Evolutionary conservation across 2,113 vertebrate species (phyloP), one percentile per base, ranked within the genome.

Genomic region (Electrona antarctica): DNA sequence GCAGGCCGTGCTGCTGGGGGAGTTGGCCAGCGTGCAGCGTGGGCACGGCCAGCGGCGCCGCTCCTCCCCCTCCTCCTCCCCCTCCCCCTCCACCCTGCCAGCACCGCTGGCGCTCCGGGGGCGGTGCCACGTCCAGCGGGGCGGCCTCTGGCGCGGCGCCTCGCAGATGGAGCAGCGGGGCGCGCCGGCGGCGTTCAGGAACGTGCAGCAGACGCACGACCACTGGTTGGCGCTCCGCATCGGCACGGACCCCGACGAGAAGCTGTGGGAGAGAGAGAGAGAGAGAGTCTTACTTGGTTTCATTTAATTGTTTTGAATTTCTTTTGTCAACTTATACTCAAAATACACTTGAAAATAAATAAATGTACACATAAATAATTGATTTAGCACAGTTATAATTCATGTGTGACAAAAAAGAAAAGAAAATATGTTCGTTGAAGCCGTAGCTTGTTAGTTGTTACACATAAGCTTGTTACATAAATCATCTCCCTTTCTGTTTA

Each of bases 161-260:
- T 97, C 95, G 0, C 96, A 97, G 72, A 97, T 94, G 85, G 95
- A 94, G 88, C 96, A 97, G 78, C 95, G 95, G 14, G 94, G 94
- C 76, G 94, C 94, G 8, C 93, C 91, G 0, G 93, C 91, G 0
- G 93, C 91, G 48, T 97, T 97, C 72, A 97, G 90, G 85, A 95
- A 96, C 51, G 96, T 96, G 69, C 95, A 97, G 73, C 95, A 95
- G 10, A 89, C 91, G 65, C 96, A 97, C 45, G 95, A 93, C 96
- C 96, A 97, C 88, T 95, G 93, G 7, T 78, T 93, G 68, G 14
- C 77, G 92, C 94, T 92, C 93, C 92, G 92, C 89, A 92, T 72
- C 86, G 83, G 90, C 0, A 94, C 85, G 46, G 93, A 94, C 51
- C 93, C 94, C 0, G 93, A 93, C 49, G 94, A 93, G 88, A 94